phyloP scores from a whole-genome alignment of 2,888 invertebrate genomes.

The Ommatoiulus sabulosus region DNA sequence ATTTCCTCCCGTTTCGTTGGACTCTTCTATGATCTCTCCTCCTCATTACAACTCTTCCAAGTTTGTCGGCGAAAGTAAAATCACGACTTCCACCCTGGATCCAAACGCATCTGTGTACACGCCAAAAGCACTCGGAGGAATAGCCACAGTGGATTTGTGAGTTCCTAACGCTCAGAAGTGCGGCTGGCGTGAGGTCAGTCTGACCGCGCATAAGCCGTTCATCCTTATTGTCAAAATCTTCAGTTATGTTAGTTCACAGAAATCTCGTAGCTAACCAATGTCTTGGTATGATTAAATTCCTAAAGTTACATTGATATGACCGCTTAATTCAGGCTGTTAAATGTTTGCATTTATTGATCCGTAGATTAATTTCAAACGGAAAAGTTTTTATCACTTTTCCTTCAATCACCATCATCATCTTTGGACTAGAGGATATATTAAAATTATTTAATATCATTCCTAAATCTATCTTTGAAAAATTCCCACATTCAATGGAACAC shows the following conservation, averaged over 20 bases:
- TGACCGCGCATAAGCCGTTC: background rate
- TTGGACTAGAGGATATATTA: background rate
- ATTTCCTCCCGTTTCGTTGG: slow-evolving; percentile 60
- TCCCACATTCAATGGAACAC: too few relatives aligned
- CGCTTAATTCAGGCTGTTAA: too few relatives aligned
- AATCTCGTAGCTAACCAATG: too few relatives aligned
- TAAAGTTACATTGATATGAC: too few relatives aligned
- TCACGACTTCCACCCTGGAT: slow-evolving; percentile 75
- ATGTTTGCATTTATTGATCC: too few relatives aligned
- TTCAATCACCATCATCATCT: background rate
- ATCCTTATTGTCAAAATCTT: too few relatives aligned
- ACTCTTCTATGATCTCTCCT: slow-evolving; percentile 61
- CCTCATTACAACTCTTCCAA: slow-evolving; percentile 62
- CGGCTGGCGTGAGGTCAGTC: background rate
- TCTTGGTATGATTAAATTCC: too few relatives aligned
- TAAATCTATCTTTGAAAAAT: too few relatives aligned
- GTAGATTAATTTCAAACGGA: too few relatives aligned
- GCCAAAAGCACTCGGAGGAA: slow-evolving; percentile 73
- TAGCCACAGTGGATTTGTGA: slow-evolving; percentile 24
- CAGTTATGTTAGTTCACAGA: too few relatives aligned
- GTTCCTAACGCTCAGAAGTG: background rate
- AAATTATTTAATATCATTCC: too few relatives aligned
- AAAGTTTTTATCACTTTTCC: too few relatives aligned
- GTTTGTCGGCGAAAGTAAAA: slow-evolving; percentile 62
- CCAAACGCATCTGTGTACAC: slow-evolving; percentile 93